Percentiles rank a stretch among this genome's conserved stretches.
These are phyloP conservation scores for Manacus vitellinus DNA, from an alignment of 2,113 vertebrate genomes.

Conservation along the genomic window DNA sequence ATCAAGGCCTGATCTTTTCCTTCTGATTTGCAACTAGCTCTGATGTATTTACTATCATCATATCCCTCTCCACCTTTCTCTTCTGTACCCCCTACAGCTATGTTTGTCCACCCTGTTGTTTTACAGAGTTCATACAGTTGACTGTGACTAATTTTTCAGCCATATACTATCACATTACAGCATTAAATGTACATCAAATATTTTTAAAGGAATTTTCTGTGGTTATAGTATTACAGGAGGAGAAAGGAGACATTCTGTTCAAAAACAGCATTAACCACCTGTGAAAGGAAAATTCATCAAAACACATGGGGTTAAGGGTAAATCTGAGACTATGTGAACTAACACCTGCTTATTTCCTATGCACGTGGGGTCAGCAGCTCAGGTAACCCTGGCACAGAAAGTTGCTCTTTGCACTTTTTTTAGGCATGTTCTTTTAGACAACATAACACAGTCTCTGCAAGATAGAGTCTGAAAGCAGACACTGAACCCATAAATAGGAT, in stretches of 20 bases:
- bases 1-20: neutral
- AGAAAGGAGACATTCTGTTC: neutral
- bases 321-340: neutral
- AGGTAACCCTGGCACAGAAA: neutral
- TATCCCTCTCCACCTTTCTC: neutral
- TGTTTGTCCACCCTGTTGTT: rapidly evolving
- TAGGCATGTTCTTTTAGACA: neutral
- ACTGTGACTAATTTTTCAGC: neutral
- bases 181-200: neutral
- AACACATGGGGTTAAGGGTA: neutral
- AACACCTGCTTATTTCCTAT: neutral
- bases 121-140: neutral
- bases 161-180: neutral
- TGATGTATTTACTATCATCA: rapidly evolving
- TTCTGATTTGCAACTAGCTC: neutral
- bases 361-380: neutral
- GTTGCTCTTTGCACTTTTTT: neutral
- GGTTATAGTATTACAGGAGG: neutral
- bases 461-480: slow-evolving; percentile 25
- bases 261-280: neutral
- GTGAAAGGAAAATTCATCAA: slow-evolving; percentile 4
- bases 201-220: slow-evolving; percentile 4
- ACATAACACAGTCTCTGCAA: neutral
- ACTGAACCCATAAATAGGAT: slow-evolving; percentile 19
- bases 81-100: neutral